Evolutionary conservation across 2,888 invertebrate species (phyloP), one percentile per base, ranked within the genome.

Genomic region (Drosophila seclusa): DNA sequence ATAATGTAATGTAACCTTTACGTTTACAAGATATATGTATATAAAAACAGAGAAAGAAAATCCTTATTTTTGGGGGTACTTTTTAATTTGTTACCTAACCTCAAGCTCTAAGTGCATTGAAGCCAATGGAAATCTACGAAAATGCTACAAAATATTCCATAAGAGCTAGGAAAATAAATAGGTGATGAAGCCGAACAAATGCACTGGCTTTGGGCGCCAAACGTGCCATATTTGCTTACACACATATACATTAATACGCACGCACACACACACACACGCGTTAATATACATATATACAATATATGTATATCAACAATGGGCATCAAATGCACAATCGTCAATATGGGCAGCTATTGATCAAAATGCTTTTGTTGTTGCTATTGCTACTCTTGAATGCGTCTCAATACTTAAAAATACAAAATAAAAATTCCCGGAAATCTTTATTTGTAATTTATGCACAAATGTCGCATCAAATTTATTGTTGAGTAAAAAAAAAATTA

Each of bases 381-480:
- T 53, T 60, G 52, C 42, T 40, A 36, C 42, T 58, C 59, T 69
- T 61, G 13, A 73, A 45, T 65, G 67, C 59, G 59, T 52, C 53
- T 68, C 58, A 53, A 62, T 63, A 49, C 59, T 21, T 21, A 8
- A 45, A 13, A 24, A 45, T 45, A 52, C 34, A 74, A 77, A 83
- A 45, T 6, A 69, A 40, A 54, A 81, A 73, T 84, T 85, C 73
- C 52, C 76, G 84, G 89, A 89, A 89, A 89, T 87, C 74, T 82
- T 80, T 73, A 73, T 83, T 65, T 60, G 50, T 75, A 76, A 88
- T 80, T 87, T 86, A 88, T 85, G 86, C 73, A 68, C 63, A 85
- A 85, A 76, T 89, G 85, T 85, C 85, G 83, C 82, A 66, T 87
- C 73, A 68, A 89, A 87, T 89, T 79, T 73, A 83, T 83, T 83